Conservation (phyloP, 2,797 vertebrate genomes). For the Alosa sapidissima region DNA sequence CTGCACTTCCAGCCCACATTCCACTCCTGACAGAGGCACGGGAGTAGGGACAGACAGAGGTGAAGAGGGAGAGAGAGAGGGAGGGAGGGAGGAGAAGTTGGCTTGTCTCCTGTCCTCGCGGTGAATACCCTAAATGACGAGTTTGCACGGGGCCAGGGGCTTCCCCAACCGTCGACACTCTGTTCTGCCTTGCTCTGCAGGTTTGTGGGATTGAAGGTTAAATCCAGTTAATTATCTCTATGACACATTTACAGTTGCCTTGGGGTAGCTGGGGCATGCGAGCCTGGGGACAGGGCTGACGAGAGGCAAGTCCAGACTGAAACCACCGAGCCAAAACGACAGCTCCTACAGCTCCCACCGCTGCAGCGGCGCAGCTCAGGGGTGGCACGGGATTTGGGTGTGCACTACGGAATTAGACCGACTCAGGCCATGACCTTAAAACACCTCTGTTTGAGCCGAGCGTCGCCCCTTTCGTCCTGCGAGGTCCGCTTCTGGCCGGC, state of each 20-base stretch:
- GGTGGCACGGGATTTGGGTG: neutral
- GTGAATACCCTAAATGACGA: slow-evolving; percentile 71
- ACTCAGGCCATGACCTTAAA: slow-evolving; percentile 40
- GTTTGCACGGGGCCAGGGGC: slow-evolving; percentile 54
- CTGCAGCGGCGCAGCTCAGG: neutral
- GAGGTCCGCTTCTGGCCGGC: slow-evolving; percentile 31
- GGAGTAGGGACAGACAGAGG: slow-evolving; percentile 43
- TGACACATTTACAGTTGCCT: slow-evolving; percentile 58
- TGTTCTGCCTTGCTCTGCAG: slow-evolving; percentile 44
- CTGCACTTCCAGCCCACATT: slow-evolving; percentile 56
- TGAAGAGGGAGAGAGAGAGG: neutral
- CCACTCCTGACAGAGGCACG: slow-evolving; percentile 48
- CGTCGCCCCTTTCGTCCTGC: slow-evolving; percentile 32
- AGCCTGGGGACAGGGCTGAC: neutral
- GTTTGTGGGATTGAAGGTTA: slow-evolving; percentile 69
- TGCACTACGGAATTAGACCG: slow-evolving; percentile 7
- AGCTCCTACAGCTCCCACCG: neutral
- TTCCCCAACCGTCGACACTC: slow-evolving; percentile 51
- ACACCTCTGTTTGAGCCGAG: slow-evolving; percentile 24
- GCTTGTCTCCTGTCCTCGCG: slow-evolving; percentile 60
- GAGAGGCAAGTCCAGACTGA: slow-evolving; percentile 5
- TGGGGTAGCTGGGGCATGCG: slow-evolving; percentile 15
- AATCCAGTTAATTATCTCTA: slow-evolving; percentile 67
- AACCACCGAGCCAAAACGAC: neutral
- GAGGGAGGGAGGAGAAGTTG: slow-evolving; percentile 40